Evolutionary conservation across 2,113 vertebrate genomes (phyloP).

Genomic region (Callipepla squamata): DNA sequence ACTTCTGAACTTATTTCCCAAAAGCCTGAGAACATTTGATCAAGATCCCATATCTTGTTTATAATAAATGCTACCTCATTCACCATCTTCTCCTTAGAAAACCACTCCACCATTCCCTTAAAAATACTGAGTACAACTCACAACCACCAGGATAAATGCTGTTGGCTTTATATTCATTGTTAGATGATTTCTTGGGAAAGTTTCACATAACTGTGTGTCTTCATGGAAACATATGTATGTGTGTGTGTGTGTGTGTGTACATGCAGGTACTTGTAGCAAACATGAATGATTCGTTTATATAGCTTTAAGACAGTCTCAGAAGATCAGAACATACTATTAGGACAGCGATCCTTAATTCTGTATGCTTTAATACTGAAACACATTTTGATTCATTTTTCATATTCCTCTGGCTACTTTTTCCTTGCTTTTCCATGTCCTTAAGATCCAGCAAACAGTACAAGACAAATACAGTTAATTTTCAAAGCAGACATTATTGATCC

Average conservation of each 20-base stretch:
- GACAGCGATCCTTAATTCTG: not conserved
- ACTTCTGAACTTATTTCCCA: not conserved
- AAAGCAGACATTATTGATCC: slow-evolving; percentile 29
- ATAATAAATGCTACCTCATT: not conserved
- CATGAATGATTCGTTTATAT: not conserved
- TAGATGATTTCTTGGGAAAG: not conserved
- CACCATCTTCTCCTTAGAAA: not conserved
- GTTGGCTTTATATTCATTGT: not conserved
- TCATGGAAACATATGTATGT: not conserved
- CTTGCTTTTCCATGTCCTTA: not conserved
- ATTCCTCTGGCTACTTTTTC: not conserved
- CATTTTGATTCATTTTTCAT: not conserved
- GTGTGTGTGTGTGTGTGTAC: too few species aligned
- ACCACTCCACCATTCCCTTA: not conserved
- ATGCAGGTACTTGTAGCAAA: not conserved
- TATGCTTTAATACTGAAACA: not conserved
- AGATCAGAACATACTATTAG: not conserved
- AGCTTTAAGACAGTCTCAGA: not conserved
- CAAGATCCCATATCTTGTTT: not conserved
- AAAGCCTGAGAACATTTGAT: not conserved
- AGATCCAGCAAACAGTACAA: not conserved
- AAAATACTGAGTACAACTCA: not conserved
- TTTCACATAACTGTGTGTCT: not conserved
- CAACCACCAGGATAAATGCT: not conserved
- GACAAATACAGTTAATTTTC: slow-evolving; percentile 22